Base-by-base conservation (phyloP, 2,888 invertebrate species). In the Hoplodrina blanda region DNA sequence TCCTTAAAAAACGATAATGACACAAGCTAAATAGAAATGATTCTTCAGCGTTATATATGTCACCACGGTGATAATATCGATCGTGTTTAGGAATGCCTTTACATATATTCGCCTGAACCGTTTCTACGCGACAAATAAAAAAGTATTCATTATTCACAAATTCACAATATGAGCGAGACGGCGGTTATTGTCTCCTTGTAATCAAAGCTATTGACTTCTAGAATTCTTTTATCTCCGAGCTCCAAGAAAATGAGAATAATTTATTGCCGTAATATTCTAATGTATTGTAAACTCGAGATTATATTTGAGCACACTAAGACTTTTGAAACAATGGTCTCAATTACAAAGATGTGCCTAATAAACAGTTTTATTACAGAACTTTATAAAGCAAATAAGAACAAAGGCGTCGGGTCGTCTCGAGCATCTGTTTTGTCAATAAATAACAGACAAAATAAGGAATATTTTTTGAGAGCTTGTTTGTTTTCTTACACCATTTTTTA, bases 101-200 rank as follows among this genome's bases (percentile, higher is more conserved):
- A 2, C 49, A 53, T 30, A 2, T 53, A 53, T 30, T 54, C 4
- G 6, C 66, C 10, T 2, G 46, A 59, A 41, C 54, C 25, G 20
- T 11, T 25, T n/a, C 41, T 68, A 60, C 49, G 33, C 25, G 46
- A 50, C 55, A 76, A 59, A 46, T 46, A 46, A 56, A 49, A 60
- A 50, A 69, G 10, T 69, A 17, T 52, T 76, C 6, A 76, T 65
- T 69, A 62, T 69, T 30, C 78, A 72, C 63, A 5, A 56, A 62
- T 69, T 30, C 78, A 72, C 63, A 5, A 56, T 61, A 52, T 33
- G 15, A 62, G 37, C 37, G 50, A 62, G 20, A 62, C 6, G n/a
- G 52, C 46, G 44, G 66, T 52, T 44, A 70, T 56, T 61, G 20
- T 63, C 52, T 63, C 20, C 17, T n/a, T 19, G 11, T 62, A 53